Conservation (phyloP, 2,113 vertebrate species). For the Osmerus mordax region DNA sequence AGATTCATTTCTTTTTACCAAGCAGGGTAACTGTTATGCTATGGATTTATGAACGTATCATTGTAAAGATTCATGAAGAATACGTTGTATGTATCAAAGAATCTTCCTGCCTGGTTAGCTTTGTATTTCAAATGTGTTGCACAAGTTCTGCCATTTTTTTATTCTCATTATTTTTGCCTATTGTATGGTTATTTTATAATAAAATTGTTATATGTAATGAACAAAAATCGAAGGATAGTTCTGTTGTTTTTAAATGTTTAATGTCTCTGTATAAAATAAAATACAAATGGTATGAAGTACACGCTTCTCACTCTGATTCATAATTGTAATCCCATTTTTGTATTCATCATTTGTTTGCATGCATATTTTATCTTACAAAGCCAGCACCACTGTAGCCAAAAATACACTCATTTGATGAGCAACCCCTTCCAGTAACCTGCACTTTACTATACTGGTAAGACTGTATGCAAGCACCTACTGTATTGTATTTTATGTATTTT, state of each 20-base stretch:
- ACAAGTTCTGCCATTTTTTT: constrained; percentile 72
- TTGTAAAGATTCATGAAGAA: constrained; percentile 73
- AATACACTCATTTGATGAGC: no score
- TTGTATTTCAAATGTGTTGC: constrained; percentile 85
- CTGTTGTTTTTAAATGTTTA: constrained; percentile 92
- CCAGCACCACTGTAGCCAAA: no score
- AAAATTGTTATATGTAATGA: constrained; percentile 88
- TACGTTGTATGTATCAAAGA: constrained; percentile 78
- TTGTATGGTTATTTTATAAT: constrained; percentile 87
- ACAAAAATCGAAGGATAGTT: constrained; percentile 88
- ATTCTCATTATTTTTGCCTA: constrained; percentile 73
- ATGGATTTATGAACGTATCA: constrained; percentile 79
- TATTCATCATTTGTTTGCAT: no score
- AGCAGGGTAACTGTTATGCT: constrained; percentile 77
- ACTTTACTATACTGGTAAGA: no score
- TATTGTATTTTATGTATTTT: no score
- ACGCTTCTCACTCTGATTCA: no score
- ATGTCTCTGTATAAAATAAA: constrained; percentile 85
- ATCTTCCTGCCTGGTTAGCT: constrained; percentile 81
- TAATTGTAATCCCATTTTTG: no score
- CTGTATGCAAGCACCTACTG: no score
- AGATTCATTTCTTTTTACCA: constrained; percentile 71
- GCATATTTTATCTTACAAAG: no score
- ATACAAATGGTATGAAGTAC: constrained; percentile 83
- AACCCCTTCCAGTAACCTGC: no score